These are phyloP conservation scores for Bubalus kerabau DNA, from an alignment of 2,113 vertebrate species.

Conservation along the genomic window DNA sequence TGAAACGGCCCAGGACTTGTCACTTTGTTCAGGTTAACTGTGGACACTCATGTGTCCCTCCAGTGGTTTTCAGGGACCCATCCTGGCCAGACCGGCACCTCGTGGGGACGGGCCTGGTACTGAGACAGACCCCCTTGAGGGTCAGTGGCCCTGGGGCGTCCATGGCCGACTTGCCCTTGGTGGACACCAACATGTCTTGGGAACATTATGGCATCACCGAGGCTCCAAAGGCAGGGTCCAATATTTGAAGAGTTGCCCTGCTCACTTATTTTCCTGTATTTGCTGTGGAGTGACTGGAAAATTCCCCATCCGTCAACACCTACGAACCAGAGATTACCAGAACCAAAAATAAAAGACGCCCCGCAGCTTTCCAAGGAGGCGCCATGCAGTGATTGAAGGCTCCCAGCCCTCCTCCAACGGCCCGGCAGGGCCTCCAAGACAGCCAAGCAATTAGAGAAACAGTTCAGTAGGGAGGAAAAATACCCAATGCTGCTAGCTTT, in stretches of 20 bases:
- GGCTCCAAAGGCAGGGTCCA: background rate
- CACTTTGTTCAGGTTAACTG: background rate
- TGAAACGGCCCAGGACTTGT: background rate
- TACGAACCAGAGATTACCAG: background rate
- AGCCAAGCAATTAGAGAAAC: background rate
- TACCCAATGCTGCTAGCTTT: background rate
- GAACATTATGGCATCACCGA: rapidly evolving
- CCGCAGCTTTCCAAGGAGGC: background rate
- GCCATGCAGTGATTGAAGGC: background rate
- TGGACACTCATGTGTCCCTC: background rate
- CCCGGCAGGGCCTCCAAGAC: background rate
- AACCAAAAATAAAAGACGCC: background rate
- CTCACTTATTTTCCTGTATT: background rate
- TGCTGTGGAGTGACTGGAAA: background rate
- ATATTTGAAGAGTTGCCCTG: background rate
- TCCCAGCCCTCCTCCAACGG: background rate
- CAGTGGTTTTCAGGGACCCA: no score
- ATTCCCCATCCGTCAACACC: background rate
- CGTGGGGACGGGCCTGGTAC: background rate
- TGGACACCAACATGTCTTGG: rapidly evolving
- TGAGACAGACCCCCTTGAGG: background rate
- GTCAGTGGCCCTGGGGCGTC: rapidly evolving
- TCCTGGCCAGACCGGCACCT: rapidly evolving
- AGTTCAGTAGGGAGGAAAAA: background rate
- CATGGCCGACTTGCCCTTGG: rapidly evolving